Base-by-base conservation (phyloP, 2,888 invertebrate genomes). In the Meteorus cinctellus region DNA sequence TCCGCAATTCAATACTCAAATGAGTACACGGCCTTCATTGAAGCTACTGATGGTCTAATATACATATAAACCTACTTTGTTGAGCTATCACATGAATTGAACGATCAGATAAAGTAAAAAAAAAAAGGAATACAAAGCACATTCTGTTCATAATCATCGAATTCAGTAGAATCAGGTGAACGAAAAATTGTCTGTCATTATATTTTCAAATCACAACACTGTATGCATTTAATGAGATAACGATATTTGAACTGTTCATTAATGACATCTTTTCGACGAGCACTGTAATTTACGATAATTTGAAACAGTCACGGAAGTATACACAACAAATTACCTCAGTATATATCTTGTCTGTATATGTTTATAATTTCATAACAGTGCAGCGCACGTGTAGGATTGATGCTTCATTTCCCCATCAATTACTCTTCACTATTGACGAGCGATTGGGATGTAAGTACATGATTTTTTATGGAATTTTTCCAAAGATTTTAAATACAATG, bases 1-100 rank as follows among this genome's bases (percentile, higher is more conserved):
- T 55, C 12, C n/a, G 51, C 45, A 27, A 31, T 31, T 51, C 51
- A 41, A 19, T 48, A 55, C 45, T 51, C 45, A 68, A 68, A 68
- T 55, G 68, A 68, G 68, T 29, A 68, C 68, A 68, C 68, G 68
- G 10, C 68, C 68, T 68, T 68, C 51, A 48, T 68, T 63, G 8
- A 34, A 29, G 16, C 14, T 12, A 29, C 63, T 63, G 63, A 63
- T 63, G 34, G 29, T 31, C 63, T 63, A 63, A 34, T 63, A 63
- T 63, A 63, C 19, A 55, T 55, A 55, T 55, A 55, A 55, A 55
- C 19, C 19, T 55, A 55, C 19, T 55, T 41, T 48, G 41, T 68
- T 68, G 68, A 68, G 29, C 48, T 68, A 68, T 68, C 41, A 19
- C 31, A n/a, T 63, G 31, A 8, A 34, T 63, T n/a, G 27, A 63